Evolutionary conservation across 1,140 invertebrate species (phyloP).

Genomic region (Chionoecetes opilio): DNA sequence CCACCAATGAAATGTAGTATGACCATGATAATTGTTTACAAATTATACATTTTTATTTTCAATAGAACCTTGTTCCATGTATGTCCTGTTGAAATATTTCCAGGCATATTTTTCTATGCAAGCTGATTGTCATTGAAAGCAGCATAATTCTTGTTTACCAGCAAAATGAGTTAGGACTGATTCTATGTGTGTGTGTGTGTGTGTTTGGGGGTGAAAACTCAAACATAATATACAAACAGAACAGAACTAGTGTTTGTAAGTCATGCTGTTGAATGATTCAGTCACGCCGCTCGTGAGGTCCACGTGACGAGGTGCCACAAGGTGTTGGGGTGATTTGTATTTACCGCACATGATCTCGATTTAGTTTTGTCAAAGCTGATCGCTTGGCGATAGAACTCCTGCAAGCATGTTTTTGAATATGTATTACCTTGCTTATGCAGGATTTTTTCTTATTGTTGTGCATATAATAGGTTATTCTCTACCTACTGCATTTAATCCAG

Average conservation of each 20-base stretch:
- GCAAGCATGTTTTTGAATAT: constrained; percentile 4
- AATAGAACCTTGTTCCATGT: neutral
- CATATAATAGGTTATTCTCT: neutral
- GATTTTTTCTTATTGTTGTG: neutral
- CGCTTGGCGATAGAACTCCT: constrained; percentile 2
- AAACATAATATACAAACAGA: neutral
- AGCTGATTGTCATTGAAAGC: constrained; percentile 40
- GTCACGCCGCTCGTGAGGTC: neutral
- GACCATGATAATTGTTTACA: constrained; percentile 49
- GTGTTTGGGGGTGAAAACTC: neutral
- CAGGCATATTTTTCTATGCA: constrained; percentile 62
- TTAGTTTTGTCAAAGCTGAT: too few relatives aligned
- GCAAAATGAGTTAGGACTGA: neutral
- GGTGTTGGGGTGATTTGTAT: neutral
- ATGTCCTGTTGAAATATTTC: constrained; percentile 49
- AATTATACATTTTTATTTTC: constrained; percentile 14
- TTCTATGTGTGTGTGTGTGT: neutral
- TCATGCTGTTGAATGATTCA: neutral
- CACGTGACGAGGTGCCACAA: neutral
- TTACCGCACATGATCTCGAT: neutral
- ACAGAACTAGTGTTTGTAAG: neutral
- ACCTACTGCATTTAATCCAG: neutral
- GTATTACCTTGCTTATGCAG: neutral
- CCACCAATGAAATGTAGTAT: neutral
- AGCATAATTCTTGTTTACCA: neutral